phyloP scores from a whole-genome alignment of 2,113 vertebrate species.

The Amia ocellicauda region DNA sequence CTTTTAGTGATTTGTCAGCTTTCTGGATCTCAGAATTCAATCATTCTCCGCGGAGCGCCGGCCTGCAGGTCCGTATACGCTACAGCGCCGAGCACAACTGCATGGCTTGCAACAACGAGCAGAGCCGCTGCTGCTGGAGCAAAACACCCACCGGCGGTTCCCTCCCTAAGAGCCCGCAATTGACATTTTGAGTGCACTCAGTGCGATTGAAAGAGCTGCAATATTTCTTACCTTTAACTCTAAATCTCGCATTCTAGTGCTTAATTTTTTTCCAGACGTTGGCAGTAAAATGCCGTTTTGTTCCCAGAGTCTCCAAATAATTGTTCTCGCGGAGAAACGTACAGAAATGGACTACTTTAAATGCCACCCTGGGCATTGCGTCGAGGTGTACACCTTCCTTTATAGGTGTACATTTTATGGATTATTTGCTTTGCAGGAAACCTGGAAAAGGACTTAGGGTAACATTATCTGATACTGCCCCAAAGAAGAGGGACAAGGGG shows the following conservation, averaged over 20 bases:
- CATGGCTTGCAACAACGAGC: slow-evolving; percentile 34
- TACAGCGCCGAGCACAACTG: slow-evolving; percentile 38
- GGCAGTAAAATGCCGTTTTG: neutral
- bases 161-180: slow-evolving; percentile 34
- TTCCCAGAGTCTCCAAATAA: neutral
- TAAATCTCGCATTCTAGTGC: slow-evolving; percentile 38
- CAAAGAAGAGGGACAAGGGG: too few species aligned
- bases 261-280: neutral
- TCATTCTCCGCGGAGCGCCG: slow-evolving; percentile 49
- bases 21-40: slow-evolving; percentile 59
- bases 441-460: neutral
- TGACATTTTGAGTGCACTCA: slow-evolving; percentile 45
- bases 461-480: too few species aligned
- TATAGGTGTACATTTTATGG: too few species aligned
- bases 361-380: too few species aligned
- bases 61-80: slow-evolving; percentile 42
- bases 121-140: slow-evolving; percentile 37
- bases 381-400: too few species aligned
- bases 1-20: slow-evolving; percentile 64
- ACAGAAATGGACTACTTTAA: too few species aligned
- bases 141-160: slow-evolving; percentile 34
- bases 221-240: slow-evolving; percentile 39
- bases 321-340: too few species aligned
- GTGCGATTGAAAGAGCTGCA: slow-evolving; percentile 17
- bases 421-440: too few species aligned